Base-by-base conservation (phyloP, 2,797 vertebrate species). In the Platyrinchus mystaceus region DNA sequence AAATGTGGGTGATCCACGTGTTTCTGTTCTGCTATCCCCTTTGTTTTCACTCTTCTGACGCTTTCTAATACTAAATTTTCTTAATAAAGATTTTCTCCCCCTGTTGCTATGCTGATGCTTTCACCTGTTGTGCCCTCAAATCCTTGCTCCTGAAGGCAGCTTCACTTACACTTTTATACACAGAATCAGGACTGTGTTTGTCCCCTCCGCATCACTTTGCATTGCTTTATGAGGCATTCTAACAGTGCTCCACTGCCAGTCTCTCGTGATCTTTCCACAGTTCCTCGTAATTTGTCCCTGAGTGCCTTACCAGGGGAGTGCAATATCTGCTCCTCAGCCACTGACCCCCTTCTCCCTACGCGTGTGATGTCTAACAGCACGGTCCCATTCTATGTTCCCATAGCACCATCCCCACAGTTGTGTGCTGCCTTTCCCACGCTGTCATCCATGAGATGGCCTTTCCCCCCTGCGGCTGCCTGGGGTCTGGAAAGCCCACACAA, bases 301-400 rank as follows among this genome's bases (percentile, higher is more conserved):
- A 5, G 53, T 21, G 37, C 70, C 1, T 1, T 9, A 7, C 11
- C 21, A 0, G 0, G 9, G 22, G 14, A 37, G 22, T 3, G 2
- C 44, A 30, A 0, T 10, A 24, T 8, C 70, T 75, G 30, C 52
- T 37, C 50, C 81, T 86, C 0, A 0, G 17, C 36, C 60, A 10
- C 71, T 47, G n/a, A n/a, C 16, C 16, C 30, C 30, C 41, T 80
- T 44, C 32, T 75, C n/a, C 47, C 63, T 8, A 4, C 1, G 1
- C 6, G 0, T 0, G 3, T 22, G 44, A 23, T 2, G 0, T 14
- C 50, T 59, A 43, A 11, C 21, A 44, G 58, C 37, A 3, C 0
- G 0, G 12, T 36, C 53, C 58, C 37, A 34, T 26, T 47, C 49
- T 0, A 0, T 0, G 0, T 14, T 90, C 53, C 73, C 60, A 12